Evolutionary conservation across 1,140 invertebrate genomes (phyloP).

Genomic region (Chionoecetes opilio): DNA sequence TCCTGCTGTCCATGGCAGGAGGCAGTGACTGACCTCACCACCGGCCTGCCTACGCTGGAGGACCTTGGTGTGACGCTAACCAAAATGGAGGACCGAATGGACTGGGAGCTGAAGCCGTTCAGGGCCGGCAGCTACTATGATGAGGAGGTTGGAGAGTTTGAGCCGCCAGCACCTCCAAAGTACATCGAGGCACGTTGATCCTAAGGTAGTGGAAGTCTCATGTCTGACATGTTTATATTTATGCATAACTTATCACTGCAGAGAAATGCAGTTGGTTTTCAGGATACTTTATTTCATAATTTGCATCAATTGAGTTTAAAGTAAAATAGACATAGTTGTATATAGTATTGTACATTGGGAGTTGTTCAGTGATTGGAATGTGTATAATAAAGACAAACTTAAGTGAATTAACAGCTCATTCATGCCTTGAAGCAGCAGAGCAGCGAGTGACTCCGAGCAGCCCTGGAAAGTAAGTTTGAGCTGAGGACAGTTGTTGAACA

Average conservation of each 20-base stretch:
- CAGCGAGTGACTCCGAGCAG: conserved; percentile 24
- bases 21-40: conserved; percentile 88
- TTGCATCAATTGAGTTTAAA: no score
- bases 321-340: conserved; percentile 46
- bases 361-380: conserved; percentile 49
- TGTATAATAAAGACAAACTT: not conserved
- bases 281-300: no score
- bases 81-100: conserved; percentile 90
- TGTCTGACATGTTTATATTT: not conserved
- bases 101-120: conserved; percentile 90
- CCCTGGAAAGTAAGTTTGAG: conserved; percentile 57
- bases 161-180: conserved; percentile 87
- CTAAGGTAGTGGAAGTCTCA: not conserved
- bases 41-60: conserved; percentile 90
- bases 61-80: conserved; percentile 93
- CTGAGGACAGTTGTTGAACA: not conserved
- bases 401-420: conserved; percentile 19
- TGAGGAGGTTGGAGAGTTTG: conserved; percentile 90
- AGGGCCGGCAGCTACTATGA: conserved; percentile 89
- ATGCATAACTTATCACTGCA: not conserved
- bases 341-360: conserved; percentile 73
- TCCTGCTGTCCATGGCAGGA: conserved; percentile 86
- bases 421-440: conserved; percentile 68
- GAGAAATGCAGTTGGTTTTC: no score
- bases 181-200: conserved; percentile 74